Conservation (phyloP, 2,797 vertebrate species). For the Acanthurus leucopareius region DNA sequence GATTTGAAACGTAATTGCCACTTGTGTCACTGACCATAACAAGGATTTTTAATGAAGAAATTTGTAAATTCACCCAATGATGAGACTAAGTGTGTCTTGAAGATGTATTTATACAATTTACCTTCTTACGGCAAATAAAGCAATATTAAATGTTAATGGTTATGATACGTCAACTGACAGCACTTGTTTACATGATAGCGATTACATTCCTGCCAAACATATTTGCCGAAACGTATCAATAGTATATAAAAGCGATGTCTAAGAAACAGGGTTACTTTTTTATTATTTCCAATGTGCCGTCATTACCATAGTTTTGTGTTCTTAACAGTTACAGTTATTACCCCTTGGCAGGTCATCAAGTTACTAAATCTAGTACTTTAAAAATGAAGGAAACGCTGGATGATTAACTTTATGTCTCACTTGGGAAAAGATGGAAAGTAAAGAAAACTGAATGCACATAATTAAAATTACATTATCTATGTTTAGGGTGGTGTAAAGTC, state of each 20-base stretch:
- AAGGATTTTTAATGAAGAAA: neutral
- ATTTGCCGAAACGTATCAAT: neutral
- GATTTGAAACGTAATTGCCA: neutral
- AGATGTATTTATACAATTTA: no score
- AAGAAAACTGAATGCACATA: neutral
- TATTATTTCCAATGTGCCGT: no score
- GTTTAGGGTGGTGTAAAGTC: neutral
- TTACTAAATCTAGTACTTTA: no score
- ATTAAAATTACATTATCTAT: constrained; percentile 13
- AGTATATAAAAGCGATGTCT: no score
- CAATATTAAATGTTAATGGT: neutral
- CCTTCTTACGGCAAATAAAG: neutral
- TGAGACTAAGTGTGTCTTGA: no score
- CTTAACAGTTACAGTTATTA: no score
- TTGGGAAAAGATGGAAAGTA: neutral
- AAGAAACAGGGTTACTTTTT: no score
- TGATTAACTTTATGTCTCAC: neutral
- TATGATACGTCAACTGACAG: neutral
- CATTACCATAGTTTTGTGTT: neutral
- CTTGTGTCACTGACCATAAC: neutral
- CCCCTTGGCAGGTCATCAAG: neutral
- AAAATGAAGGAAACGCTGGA: neutral
- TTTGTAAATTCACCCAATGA: neutral
- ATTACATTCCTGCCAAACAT: neutral
- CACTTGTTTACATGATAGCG: neutral